Evolutionary conservation across 2,113 vertebrate species (phyloP).

Genomic region (Clupea harengus): DNA sequence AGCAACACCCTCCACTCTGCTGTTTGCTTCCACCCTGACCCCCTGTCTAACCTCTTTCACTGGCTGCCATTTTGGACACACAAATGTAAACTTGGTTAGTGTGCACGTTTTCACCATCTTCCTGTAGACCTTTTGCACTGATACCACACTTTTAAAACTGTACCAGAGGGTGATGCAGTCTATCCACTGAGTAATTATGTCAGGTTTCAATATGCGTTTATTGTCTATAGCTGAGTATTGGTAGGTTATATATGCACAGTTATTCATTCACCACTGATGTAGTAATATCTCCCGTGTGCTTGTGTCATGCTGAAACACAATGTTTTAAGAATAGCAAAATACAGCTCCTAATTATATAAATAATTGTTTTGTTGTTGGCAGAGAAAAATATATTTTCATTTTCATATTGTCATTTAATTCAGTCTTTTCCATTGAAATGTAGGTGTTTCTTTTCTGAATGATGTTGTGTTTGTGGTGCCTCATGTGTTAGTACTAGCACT

Average conservation of each 20-base stretch:
- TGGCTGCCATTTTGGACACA: conserved; percentile 5
- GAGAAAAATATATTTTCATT: background rate
- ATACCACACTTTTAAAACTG: background rate
- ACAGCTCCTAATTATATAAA: background rate
- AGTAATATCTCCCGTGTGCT: background rate
- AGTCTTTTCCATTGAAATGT: background rate
- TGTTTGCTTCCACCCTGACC: background rate
- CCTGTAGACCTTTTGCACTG: background rate
- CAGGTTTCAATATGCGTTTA: background rate
- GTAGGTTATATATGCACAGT: background rate
- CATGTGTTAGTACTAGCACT: background rate
- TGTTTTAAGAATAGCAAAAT: background rate
- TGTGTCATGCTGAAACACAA: background rate
- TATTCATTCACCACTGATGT: background rate
- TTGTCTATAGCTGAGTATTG: background rate
- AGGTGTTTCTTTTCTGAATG: background rate
- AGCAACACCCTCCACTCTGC: background rate
- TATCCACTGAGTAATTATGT: background rate
- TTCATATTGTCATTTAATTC: too few relatives aligned
- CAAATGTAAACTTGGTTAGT: background rate
- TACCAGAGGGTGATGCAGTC: background rate
- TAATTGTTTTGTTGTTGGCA: background rate
- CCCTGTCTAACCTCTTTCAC: background rate
- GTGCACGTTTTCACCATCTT: background rate
- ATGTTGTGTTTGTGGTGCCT: background rate